Conservation (phyloP, 2,888 invertebrate genomes). For the Phaedon cochleariae region DNA sequence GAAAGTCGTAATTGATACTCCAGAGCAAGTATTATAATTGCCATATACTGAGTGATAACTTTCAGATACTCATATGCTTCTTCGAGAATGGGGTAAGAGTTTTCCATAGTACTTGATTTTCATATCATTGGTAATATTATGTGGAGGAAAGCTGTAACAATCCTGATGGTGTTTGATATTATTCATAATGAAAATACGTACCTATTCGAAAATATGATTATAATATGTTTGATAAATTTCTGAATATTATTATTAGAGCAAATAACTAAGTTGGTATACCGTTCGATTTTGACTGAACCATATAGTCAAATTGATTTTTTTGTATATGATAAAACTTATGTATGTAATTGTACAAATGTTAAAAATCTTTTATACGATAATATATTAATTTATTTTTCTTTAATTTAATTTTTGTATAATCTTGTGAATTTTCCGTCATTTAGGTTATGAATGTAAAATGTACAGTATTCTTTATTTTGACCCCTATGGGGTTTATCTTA, state of each 20-base stretch:
- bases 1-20: slow-evolving; percentile 14
- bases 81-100: not conserved
- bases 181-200: not conserved
- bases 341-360: slow-evolving; percentile 44
- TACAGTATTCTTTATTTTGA: slow-evolving; percentile 52
- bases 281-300: slow-evolving; percentile 36
- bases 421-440: slow-evolving; percentile 49
- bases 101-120: no score
- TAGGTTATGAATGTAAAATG: slow-evolving; percentile 54
- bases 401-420: slow-evolving; percentile 51
- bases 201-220: not conserved
- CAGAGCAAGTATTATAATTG: slow-evolving; percentile 17
- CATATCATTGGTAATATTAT: no score
- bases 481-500: slow-evolving; percentile 55
- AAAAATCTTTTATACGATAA: slow-evolving; percentile 44
- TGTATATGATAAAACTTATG: slow-evolving; percentile 37
- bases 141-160: no score
- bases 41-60: slow-evolving; percentile 5
- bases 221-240: not conserved
- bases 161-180: no score
- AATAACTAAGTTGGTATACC: not conserved
- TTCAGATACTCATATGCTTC: not conserved
- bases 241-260: not conserved
- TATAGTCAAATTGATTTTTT: slow-evolving; percentile 26
- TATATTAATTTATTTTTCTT: slow-evolving; percentile 44